These are phyloP conservation scores for Cheilosia variabilis DNA, from an alignment of 2,888 invertebrate genomes.

Conservation along the genomic window DNA sequence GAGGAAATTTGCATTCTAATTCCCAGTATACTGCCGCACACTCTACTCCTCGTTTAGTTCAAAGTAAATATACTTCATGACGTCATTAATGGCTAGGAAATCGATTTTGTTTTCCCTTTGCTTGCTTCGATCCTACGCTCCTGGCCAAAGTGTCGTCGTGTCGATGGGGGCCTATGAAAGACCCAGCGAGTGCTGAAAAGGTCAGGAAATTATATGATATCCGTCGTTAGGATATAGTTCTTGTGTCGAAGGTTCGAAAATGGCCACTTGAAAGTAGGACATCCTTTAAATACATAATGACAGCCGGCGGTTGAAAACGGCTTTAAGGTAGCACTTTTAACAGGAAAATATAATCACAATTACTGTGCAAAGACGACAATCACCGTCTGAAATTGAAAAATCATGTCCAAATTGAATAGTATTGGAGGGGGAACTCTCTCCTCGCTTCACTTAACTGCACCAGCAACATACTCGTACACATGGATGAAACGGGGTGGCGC, in stretches of 20 bases:
- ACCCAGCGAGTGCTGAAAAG: conserved; percentile 28
- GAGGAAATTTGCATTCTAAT: conserved; percentile 52
- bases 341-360: conserved; percentile 2
- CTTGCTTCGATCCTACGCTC: background rate
- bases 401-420: conserved; percentile 35
- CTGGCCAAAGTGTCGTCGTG: background rate
- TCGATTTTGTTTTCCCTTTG: conserved; percentile 47
- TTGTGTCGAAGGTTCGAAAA: conserved; percentile 19
- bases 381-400: conserved; percentile 43
- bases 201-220: conserved; percentile 63
- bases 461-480: conserved; percentile 2
- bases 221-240: conserved; percentile 45
- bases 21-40: conserved; percentile 15
- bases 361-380: background rate
- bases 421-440: background rate
- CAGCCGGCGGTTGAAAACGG: conserved; percentile 21
- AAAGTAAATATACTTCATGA: conserved; percentile 47
- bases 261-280: conserved; percentile 53
- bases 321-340: conserved; percentile 29
- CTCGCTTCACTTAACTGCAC: conserved; percentile 38
- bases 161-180: background rate
- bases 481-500: conserved; percentile 22
- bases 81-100: conserved; percentile 59
- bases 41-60: background rate
- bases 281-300: conserved; percentile 50